Evolutionary conservation across 2,888 invertebrate species (phyloP), one percentile per base, ranked within the genome.

Genomic region (Allolobophora icterica): DNA sequence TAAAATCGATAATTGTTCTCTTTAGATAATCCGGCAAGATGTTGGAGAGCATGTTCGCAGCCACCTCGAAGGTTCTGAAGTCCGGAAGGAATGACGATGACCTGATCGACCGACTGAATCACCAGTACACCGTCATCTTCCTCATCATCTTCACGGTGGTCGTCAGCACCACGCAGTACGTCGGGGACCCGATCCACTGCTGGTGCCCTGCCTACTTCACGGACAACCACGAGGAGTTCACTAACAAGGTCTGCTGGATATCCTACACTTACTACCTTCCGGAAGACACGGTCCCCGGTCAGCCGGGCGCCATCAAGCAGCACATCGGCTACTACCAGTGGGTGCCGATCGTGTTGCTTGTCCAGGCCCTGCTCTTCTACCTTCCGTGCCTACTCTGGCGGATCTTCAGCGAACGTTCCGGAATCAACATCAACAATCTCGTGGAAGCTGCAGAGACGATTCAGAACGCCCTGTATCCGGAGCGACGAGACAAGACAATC

Each of bases 341-440:
- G 95, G 96, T 94, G 38, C 95, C 95, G 2, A 94, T 95, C 33
- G 94, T 96, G 93, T 93, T 96, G 84, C 94, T 95, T 6, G 93
- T 95, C n/a, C 95, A 96, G 93, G 95, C 96, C 24, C 94, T 96
- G 91, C 94, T 96, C 92, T 96, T 96, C 94, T 96, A 96, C 93
- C 94, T 96, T 92, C 96, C 96, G 21, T 92, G 92, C 83, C 92
- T 93, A 11, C 34, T 93, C 24, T 93, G 93, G 93, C 35, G 93
- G 58, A 89, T 93, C 24, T 92, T 93, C 91, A 92, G 92, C 89
- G 93, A 93, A 84, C 52, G 93, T 17, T 92, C 92, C 11, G 96
- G 96, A 91, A 96, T 96, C 92, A 96, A 96, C 93, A 95, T 96
- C 42, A 94, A 95, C 92, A 93, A 95, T 91, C 94, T 95, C 89